Conservation (phyloP, 2,888 invertebrate genomes). For the Morpho helenor region DNA sequence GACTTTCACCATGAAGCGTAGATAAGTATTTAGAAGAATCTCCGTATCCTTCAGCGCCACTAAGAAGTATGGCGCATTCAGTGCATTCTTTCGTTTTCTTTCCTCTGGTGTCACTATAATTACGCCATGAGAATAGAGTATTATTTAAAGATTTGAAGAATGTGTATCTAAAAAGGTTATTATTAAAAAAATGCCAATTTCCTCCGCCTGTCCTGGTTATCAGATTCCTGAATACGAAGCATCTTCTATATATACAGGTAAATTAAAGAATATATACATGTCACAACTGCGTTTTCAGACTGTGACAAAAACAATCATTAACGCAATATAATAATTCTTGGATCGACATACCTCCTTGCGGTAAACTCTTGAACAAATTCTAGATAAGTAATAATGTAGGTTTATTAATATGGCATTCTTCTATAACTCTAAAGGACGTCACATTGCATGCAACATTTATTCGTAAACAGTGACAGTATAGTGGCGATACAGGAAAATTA, state of each 20-base stretch:
- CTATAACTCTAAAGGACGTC: slow-evolving; percentile 1
- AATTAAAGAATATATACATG: no score
- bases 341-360: no score
- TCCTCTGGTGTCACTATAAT: slow-evolving; percentile 84
- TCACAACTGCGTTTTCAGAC: no score
- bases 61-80: slow-evolving; percentile 90
- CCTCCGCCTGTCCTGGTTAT: no score
- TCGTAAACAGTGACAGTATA: slow-evolving; percentile 18
- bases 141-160: background rate
- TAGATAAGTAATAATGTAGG: no score
- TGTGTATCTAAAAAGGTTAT: background rate
- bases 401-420: no score
- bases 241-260: no score
- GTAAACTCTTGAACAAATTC: no score
- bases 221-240: no score
- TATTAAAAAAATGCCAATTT: no score
- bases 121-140: slow-evolving; percentile 1
- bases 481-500: slow-evolving; percentile 62
- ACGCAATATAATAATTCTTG: background rate
- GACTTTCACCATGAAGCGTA: slow-evolving; percentile 93
- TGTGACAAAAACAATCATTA: no score
- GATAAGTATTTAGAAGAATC: slow-evolving; percentile 90
- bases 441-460: slow-evolving; percentile 9
- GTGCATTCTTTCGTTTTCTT: slow-evolving; percentile 82
- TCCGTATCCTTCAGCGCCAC: slow-evolving; percentile 93